These are phyloP conservation scores for Drosophila niveifrons DNA, from an alignment of 2,888 invertebrate species.

Conservation along the genomic window DNA sequence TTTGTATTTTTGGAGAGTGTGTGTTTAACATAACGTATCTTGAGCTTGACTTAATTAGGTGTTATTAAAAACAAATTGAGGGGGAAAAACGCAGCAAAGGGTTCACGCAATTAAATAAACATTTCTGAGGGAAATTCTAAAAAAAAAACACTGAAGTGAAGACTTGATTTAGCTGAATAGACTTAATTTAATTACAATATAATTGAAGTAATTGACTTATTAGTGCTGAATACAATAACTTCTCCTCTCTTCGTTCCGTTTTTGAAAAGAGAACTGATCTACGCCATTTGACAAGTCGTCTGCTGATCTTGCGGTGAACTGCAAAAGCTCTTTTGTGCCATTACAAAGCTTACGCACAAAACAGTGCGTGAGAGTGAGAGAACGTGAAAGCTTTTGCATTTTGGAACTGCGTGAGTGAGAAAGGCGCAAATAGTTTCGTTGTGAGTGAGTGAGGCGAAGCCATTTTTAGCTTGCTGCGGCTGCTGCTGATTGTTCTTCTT, in stretches of 20 bases:
- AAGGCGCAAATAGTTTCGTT: constrained; percentile 18
- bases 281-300: constrained; percentile 18
- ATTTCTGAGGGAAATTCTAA: constrained; percentile 47
- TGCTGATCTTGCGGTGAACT: constrained; percentile 35
- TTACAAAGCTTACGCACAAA: constrained; percentile 52
- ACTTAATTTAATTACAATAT: not conserved
- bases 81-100: constrained; percentile 37
- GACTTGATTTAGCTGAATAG: not conserved
- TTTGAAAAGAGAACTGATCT: constrained; percentile 18
- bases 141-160: not conserved
- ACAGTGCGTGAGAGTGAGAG: constrained; percentile 46
- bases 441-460: constrained; percentile 7
- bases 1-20: constrained; percentile 27
- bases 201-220: not conserved
- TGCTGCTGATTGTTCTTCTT: constrained; percentile 1
- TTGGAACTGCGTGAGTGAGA: constrained; percentile 11
- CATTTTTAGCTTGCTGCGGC: constrained; percentile 23
- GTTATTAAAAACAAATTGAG: constrained; percentile 78
- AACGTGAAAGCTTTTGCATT: constrained; percentile 47
- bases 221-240: not conserved
- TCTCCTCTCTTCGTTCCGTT: constrained; percentile 6
- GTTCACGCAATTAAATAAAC: constrained; percentile 70
- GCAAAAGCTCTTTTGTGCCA: constrained; percentile 56
- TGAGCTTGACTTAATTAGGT: constrained; percentile 77
- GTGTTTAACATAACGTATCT: constrained; percentile 64